Percentiles rank a stretch among this genome's conserved stretches.
Conservation (phyloP, 2,888 invertebrate genomes). For the Sturmia bella region DNA sequence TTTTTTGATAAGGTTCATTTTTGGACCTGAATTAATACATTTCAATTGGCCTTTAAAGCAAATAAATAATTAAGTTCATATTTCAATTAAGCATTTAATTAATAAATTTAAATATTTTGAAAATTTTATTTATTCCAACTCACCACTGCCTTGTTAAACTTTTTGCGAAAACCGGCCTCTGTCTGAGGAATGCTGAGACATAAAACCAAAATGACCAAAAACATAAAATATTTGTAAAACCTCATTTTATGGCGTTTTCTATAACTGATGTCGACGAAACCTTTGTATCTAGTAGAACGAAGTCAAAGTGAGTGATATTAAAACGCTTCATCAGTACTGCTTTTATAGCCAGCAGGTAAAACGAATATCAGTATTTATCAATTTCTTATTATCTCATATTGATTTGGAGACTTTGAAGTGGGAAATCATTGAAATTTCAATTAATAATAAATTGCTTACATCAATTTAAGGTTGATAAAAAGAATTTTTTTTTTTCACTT, state of each 20-base stretch:
- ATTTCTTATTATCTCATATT: constrained; percentile 50
- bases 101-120: no score
- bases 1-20: no score
- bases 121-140: constrained; percentile 7
- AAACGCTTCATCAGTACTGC: background rate
- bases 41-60: no score
- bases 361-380: background rate
- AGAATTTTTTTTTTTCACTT: constrained; percentile 17
- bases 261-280: background rate
- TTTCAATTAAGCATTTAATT: no score
- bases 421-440: constrained; percentile 5
- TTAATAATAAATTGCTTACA: constrained; percentile 7
- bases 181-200: constrained; percentile 59
- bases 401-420: constrained; percentile 21
- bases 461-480: constrained; percentile 15
- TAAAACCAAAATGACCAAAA: constrained; percentile 54
- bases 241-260: constrained; percentile 50
- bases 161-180: constrained; percentile 65
- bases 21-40: no score
- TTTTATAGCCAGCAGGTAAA: constrained; percentile 34
- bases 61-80: no score
- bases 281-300: constrained; percentile 8
- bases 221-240: constrained; percentile 65
- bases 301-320: constrained; percentile 37
- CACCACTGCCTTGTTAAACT: constrained; percentile 63